Base-by-base conservation (phyloP, 2,797 vertebrate species). In the Tenualosa ilisha region DNA sequence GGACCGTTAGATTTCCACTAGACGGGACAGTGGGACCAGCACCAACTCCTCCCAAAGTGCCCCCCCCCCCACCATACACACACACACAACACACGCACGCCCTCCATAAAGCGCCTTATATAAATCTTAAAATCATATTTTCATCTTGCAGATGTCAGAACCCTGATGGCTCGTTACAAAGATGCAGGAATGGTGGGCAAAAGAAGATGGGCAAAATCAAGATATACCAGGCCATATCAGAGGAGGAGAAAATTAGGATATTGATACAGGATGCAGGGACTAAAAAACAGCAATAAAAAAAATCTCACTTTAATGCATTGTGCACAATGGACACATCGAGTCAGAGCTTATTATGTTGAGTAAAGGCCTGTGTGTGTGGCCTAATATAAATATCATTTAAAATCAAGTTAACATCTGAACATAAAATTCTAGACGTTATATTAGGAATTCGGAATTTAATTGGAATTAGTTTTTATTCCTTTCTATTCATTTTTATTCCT, bases 71-170 rank as follows among this genome's bases (percentile, higher is more conserved):
- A 90, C 59, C n/a, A n/a, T n/a, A n/a, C n/a, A n/a, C n/a, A n/a
- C n/a, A 92, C 50, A 5, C 46, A 7, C 46, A 31, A 31, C 31
- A 31, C 31, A 31, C 31, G 31, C 31, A 46, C 46, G 4, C 51
- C 51, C 12, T 11, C 93, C 88, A 86, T 93, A 94, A 94, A 95
- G 92, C 91, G 86, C 92, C 94, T 95, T 95, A 95, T 90, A 94
- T 94, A 93, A 94, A 95, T 94, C 93, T 95, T 95, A 93, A 94
- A 95, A 93, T 91, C 93, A 95, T 94, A 91, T 95, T 93, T 95
- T 84, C 86, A 90, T 92, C 90, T 90, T 94, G 94, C 95, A 95
- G 94, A 96, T 95, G 93, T 94, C 94, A 93, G 92, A 90, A 90
- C 89, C 91, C 93, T 90, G 91, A 93, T 90, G 89, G 92, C 83